Evolutionary conservation across 2,113 vertebrate species (phyloP).

Genomic region (Brachypodius melanocephalos): DNA sequence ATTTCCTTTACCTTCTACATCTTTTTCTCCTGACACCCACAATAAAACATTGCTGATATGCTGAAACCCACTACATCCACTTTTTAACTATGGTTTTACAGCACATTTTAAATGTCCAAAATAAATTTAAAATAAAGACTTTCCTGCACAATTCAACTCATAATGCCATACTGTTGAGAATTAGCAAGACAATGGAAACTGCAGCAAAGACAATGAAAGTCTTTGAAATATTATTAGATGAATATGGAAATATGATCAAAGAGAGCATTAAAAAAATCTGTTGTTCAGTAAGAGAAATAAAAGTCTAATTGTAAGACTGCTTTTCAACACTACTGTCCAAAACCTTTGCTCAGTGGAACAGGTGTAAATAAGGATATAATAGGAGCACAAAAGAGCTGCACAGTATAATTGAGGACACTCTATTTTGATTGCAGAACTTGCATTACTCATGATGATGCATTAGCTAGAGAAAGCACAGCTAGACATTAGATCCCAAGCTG

Average conservation of each 20-base stretch:
- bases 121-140: background rate
- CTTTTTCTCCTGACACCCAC: background rate
- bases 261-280: background rate
- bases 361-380: background rate
- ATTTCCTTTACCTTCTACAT: background rate
- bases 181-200: background rate
- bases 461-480: constrained; percentile 19
- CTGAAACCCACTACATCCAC: background rate
- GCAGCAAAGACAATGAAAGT: background rate
- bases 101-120: background rate
- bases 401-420: background rate
- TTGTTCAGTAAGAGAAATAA: background rate
- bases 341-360: background rate
- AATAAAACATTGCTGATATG: background rate
- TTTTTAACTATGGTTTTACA: background rate
- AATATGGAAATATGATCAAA: constrained; percentile 14
- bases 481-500: constrained; percentile 32
- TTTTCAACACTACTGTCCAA: background rate
- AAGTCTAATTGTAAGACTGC: background rate
- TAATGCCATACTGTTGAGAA: background rate
- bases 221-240: background rate
- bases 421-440: background rate
- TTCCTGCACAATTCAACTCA: background rate
- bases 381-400: background rate
- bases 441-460: background rate